Evolutionary conservation across 2,797 vertebrate genomes (phyloP).

Genomic region (Sorex maritimensis): DNA sequence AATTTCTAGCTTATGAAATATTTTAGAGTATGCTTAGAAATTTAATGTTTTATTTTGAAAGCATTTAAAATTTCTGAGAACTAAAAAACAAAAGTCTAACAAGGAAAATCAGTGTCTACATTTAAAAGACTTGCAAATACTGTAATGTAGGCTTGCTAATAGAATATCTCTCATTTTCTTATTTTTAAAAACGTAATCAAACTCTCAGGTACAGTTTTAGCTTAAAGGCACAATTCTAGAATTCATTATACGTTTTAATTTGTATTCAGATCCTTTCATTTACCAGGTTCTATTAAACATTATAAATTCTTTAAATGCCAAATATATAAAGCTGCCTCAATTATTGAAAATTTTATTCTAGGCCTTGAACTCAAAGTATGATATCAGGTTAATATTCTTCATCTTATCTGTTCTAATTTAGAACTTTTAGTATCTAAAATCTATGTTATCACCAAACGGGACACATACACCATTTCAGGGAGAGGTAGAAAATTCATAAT

Average conservation of each 20-base stretch:
- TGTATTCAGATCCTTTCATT: neutral
- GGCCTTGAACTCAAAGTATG: slow-evolving; percentile 21
- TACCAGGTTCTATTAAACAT: slow-evolving; percentile 20
- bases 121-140: slow-evolving; percentile 54
- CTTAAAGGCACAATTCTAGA: slow-evolving; percentile 57
- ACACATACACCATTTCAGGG: neutral
- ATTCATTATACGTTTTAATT: neutral
- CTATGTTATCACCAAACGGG: neutral
- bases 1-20: slow-evolving; percentile 68
- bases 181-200: slow-evolving; percentile 41
- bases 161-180: neutral
- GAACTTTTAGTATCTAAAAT: slow-evolving; percentile 29
- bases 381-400: neutral
- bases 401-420: slow-evolving; percentile 40
- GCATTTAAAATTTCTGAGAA: slow-evolving; percentile 37
- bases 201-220: slow-evolving; percentile 40
- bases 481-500: neutral
- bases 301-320: slow-evolving; percentile 18
- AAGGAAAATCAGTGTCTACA: neutral
- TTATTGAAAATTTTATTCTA: slow-evolving; percentile 51
- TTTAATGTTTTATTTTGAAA: slow-evolving; percentile 29
- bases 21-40: slow-evolving; percentile 37
- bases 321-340: neutral
- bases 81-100: slow-evolving; percentile 42
- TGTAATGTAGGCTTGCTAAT: neutral